Evolutionary conservation across 1,140 invertebrate species (phyloP), one percentile per base, ranked within the genome.

Genomic region (Drosophila sproati): DNA sequence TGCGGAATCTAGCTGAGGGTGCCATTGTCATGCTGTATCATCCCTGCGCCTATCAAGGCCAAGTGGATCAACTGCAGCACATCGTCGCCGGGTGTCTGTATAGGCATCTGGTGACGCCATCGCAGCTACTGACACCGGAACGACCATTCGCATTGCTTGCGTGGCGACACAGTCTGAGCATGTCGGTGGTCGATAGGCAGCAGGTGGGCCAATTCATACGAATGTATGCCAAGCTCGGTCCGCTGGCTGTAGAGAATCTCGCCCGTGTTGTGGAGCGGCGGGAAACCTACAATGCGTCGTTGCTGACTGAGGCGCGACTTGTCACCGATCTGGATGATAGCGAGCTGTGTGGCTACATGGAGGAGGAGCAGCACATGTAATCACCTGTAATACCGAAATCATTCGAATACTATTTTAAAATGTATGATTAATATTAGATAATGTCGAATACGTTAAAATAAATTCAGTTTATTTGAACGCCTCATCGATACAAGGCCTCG

Each of bases 1-100:
- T 98, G 5, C 97, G 98, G 82, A 97, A 94, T 92, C 93, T 98
- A 37, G 97, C 98, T 94, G 97, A 98, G 92, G 97, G 97, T 59
- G 95, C 95, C 3, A 93, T 98, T 43, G 96, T 97, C 1, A 95
- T 98, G 94, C 92, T 98, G 5, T 98, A 98, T 89, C 97, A 98
- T 94, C 97, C 97, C 2, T 98, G 97, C 93, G 96, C 96, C 5
- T 94, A 96, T 93, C 93, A 93, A 1, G 70, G 93, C 4, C 94
- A 96, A 93, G 94, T 98, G 0, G 87, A 95, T 39, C 76, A 93
- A 51, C 93, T 98, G 62, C 95, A 94, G 86, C 91, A 93, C 48
- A 67, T 97, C 2, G 94, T 98, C 0, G 94, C 87, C 31, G 92
- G 93, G 2, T 98, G 97, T 92, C 87, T 98, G 0, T 95, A 96